Evolutionary conservation across 2,113 vertebrate genomes (phyloP).

Genomic region (Leptosomus discolor): DNA sequence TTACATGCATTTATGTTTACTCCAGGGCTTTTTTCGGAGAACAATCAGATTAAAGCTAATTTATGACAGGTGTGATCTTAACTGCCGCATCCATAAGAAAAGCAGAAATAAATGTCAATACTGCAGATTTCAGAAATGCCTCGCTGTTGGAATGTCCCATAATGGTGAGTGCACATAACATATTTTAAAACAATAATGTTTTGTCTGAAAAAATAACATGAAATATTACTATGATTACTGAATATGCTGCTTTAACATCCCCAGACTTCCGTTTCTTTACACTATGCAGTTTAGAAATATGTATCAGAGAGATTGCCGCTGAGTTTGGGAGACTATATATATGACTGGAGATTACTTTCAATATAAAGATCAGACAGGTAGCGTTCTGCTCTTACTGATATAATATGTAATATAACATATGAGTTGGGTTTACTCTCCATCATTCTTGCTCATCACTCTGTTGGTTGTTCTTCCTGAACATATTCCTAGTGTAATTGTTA

Average conservation of each 20-base stretch:
- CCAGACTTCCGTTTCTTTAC: neutral
- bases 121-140: conserved; percentile 98
- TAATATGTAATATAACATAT: fast-evolving
- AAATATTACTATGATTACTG: neutral
- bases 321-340: neutral
- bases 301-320: neutral
- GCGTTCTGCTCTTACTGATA: neutral
- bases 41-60: conserved; percentile 95
- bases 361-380: neutral
- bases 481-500: neutral
- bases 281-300: neutral
- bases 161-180: conserved; percentile 81
- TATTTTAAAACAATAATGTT: neutral
- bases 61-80: conserved; percentile 93
- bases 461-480: neutral
- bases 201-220: neutral
- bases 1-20: neutral
- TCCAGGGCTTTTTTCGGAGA: conserved; percentile 93
- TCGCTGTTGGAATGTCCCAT: conserved; percentile 98
- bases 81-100: conserved; percentile 97
- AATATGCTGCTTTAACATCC: neutral
- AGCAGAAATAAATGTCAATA: conserved; percentile 99
- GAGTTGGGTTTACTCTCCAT: neutral
- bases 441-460: neutral
- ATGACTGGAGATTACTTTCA: neutral